Conservation (phyloP, 2,888 invertebrate genomes). For the Troides oblongomaculatus region DNA sequence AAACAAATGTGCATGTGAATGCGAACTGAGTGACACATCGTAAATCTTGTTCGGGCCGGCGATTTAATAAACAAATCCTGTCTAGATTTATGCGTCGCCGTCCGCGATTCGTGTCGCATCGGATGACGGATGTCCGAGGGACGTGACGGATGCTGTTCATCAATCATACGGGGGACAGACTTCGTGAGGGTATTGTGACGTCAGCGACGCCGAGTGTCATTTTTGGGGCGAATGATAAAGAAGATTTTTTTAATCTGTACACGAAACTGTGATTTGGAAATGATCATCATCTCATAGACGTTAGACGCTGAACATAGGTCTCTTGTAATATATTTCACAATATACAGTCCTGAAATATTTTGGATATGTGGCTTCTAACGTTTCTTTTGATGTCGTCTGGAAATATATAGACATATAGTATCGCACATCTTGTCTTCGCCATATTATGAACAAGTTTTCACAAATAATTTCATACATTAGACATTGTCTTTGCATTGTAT, state of each 20-base stretch:
- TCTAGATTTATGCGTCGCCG: conserved; percentile 25
- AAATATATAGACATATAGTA: too few relatives aligned
- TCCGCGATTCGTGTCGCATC: conserved; percentile 24
- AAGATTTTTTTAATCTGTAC: neutral
- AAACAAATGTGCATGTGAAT: neutral
- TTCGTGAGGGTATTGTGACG: neutral
- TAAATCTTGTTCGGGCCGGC: conserved; percentile 21
- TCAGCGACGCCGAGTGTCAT: conserved; percentile 2
- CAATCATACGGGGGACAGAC: conserved; percentile 24
- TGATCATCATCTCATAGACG: too few relatives aligned
- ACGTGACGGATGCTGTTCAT: conserved; percentile 27
- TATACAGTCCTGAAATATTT: too few relatives aligned
- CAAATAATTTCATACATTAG: too few relatives aligned
- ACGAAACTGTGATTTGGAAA: neutral
- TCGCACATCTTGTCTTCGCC: too few relatives aligned
- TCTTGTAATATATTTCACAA: too few relatives aligned
- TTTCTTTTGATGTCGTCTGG: too few relatives aligned
- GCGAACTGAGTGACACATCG: conserved; percentile 5
- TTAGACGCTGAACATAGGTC: too few relatives aligned
- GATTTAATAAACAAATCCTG: conserved; percentile 27
- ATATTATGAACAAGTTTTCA: too few relatives aligned
- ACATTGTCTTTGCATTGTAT: too few relatives aligned
- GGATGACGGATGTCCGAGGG: conserved; percentile 26
- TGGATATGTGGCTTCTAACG: too few relatives aligned
- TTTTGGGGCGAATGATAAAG: neutral